phyloP scores from a whole-genome alignment of 2,888 invertebrate species.

The Pogonocherus hispidulus region DNA sequence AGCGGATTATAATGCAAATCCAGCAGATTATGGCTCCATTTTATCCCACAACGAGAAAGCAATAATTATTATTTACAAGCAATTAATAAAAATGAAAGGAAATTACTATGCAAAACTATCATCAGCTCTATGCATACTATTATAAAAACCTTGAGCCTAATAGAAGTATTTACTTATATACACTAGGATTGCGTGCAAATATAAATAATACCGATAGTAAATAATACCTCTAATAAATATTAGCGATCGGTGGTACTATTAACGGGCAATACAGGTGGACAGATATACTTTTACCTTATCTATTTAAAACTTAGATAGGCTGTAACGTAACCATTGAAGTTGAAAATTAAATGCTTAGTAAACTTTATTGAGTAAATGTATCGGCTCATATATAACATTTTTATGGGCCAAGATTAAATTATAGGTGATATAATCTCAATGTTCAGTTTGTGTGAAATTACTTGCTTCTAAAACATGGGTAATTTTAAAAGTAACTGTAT shows the following conservation, averaged over 20 bases:
- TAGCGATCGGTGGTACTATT: too few relatives aligned
- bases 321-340: background rate
- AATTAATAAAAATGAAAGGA: constrained; percentile 4
- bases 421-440: background rate
- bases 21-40: too few relatives aligned
- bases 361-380: background rate
- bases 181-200: background rate
- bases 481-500: background rate
- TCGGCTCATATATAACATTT: background rate
- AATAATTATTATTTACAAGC: too few relatives aligned
- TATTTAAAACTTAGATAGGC: background rate
- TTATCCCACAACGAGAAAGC: too few relatives aligned
- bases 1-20: too few relatives aligned
- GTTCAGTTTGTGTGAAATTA: background rate
- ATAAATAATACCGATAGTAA: background rate
- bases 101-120: background rate
- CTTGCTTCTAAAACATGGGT: background rate
- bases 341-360: background rate
- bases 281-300: too few relatives aligned
- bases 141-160: background rate
- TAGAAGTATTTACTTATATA: background rate
- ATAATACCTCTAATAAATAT: too few relatives aligned
- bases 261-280: too few relatives aligned
- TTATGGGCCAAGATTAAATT: background rate
- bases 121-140: background rate